Conservation (phyloP, 2,113 vertebrate genomes). For the Epinephelus moara region DNA sequence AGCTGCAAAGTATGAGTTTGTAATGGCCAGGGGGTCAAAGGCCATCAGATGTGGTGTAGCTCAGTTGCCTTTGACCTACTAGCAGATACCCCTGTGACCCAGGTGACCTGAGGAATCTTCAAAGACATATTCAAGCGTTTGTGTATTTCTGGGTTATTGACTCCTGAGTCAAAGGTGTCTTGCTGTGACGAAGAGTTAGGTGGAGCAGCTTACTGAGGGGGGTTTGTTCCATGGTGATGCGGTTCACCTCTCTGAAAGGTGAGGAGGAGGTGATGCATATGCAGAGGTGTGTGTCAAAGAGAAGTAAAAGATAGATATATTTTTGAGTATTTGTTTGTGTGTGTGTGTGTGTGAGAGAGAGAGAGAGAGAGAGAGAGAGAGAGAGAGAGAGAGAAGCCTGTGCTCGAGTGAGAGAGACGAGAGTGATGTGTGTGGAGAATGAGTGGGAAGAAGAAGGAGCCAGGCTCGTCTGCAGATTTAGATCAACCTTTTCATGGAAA, state of each 20-base stretch:
- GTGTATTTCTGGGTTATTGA: conserved; percentile 12
- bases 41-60: neutral
- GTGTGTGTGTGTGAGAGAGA: conserved; percentile 23
- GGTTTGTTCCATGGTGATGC: conserved; percentile 4
- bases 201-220: neutral
- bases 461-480: conserved; percentile 75
- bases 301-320: neutral
- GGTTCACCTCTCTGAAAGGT: neutral
- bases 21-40: conserved; percentile 43
- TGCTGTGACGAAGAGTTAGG: conserved; percentile 4
- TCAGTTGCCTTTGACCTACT: conserved; percentile 35
- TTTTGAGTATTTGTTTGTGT: neutral
- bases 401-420: conserved; percentile 42
- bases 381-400: neutral
- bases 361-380: neutral
- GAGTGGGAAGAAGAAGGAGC: conserved; percentile 69
- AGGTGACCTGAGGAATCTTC: conserved; percentile 48
- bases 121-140: conserved; percentile 35
- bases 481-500: conserved; percentile 78
- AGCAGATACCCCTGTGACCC: conserved; percentile 44
- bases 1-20: neutral
- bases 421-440: conserved; percentile 55
- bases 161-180: conserved; percentile 17
- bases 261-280: neutral
- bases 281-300: conserved; percentile 23